A percentile compares a stretch with the other conserved stretches of the same genome.
Evolutionary conservation across 2,888 invertebrate genomes (phyloP).

Genomic region (Diarsia dahlii): DNA sequence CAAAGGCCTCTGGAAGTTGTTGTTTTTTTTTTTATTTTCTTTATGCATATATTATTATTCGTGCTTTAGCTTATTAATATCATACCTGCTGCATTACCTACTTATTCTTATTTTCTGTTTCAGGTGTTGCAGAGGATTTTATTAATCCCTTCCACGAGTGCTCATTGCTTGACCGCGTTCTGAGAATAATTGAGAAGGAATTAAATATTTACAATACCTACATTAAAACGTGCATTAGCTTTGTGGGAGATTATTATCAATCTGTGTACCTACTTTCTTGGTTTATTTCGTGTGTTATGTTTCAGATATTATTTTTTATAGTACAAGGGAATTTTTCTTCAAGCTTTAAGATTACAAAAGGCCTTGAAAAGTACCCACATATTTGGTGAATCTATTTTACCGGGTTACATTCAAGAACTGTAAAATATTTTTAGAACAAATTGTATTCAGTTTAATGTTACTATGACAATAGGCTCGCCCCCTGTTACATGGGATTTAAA

Average conservation of each 20-base stretch:
- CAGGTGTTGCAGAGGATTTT: conserved; percentile 44
- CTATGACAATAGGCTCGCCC: too few relatives aligned
- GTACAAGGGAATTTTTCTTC: background rate
- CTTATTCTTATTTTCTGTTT: conserved; percentile 7
- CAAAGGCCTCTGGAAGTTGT: too few relatives aligned
- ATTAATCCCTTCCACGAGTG: conserved; percentile 43
- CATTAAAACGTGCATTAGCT: conserved; percentile 28
- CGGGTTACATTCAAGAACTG: background rate
- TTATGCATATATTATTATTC: background rate
- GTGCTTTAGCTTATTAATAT: conserved; percentile 1
- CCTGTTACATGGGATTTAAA: too few relatives aligned
- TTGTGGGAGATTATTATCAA: conserved; percentile 14
- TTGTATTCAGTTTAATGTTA: too few relatives aligned
- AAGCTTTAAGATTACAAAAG: background rate
- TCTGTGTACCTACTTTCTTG: background rate
- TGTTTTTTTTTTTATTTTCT: background rate
- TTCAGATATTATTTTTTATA: background rate
- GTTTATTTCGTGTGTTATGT: background rate
- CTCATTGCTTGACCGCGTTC: conserved; percentile 4
- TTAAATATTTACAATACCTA: conserved; percentile 9
- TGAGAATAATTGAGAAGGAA: conserved; percentile 36
- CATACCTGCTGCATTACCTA: background rate
- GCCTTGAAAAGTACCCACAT: background rate
- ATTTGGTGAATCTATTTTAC: background rate
- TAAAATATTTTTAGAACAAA: background rate